phyloP scores from a whole-genome alignment of 2,888 invertebrate species.

The Apoda limacodes region DNA sequence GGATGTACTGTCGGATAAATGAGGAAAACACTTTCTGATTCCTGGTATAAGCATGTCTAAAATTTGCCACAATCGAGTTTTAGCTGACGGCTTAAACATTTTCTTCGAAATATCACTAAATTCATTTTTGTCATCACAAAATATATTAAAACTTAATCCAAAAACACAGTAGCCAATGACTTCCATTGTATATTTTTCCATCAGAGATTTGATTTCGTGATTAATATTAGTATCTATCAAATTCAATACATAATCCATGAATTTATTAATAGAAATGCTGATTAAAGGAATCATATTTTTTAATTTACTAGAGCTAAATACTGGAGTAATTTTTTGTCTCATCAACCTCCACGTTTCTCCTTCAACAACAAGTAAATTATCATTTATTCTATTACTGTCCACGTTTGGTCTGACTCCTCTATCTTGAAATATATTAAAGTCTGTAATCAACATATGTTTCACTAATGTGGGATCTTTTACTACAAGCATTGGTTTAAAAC shows the following conservation, averaged over 20 bases:
- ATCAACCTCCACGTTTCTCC: slow-evolving; percentile 33
- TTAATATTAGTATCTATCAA: slow-evolving; percentile 14
- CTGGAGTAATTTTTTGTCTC: slow-evolving; percentile 31
- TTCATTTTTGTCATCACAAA: slow-evolving; percentile 26
- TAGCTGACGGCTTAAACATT: slow-evolving; percentile 19
- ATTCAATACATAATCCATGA: background rate
- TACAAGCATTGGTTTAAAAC: slow-evolving; percentile 21
- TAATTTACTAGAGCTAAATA: slow-evolving; percentile 26
- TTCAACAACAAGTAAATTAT: slow-evolving; percentile 28
- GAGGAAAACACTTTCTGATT: slow-evolving; percentile 23
- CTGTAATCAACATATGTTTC: slow-evolving; percentile 24
- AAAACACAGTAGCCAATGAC: slow-evolving; percentile 31
- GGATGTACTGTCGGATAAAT: slow-evolving; percentile 19
- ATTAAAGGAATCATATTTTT: slow-evolving; percentile 33
- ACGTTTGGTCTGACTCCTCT: slow-evolving; percentile 26
- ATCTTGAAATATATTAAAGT: slow-evolving; percentile 25
- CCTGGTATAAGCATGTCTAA: slow-evolving; percentile 20
- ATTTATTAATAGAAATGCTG: slow-evolving; percentile 19
- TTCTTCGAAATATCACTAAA: slow-evolving; percentile 25
- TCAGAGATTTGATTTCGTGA: slow-evolving; percentile 24
- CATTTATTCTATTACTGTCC: slow-evolving; percentile 24
- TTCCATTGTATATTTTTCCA: slow-evolving; percentile 32
- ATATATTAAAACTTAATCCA: slow-evolving; percentile 26
- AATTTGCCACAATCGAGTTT: slow-evolving; percentile 1
- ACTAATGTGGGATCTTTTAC: slow-evolving; percentile 28